Evolutionary conservation across 2,888 invertebrate species (phyloP), one percentile per base, ranked within the genome.

Genomic region (Caenorhabditis japonica): DNA sequence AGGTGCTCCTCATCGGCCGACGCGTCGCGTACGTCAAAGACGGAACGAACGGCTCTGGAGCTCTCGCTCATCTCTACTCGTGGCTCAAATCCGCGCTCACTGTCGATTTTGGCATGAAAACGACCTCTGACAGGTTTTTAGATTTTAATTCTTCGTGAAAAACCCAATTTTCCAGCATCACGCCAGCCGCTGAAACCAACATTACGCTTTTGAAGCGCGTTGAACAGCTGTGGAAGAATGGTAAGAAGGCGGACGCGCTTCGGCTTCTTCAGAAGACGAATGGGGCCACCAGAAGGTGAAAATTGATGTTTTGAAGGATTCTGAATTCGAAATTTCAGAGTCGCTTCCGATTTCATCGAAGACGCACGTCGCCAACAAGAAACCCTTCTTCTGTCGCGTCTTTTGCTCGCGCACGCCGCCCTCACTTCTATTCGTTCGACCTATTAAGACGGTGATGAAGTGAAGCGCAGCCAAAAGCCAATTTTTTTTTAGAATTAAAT

Each of bases 311-410:
- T n/a, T 39, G 15, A 19, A 36, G 36, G 41, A 10, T 30, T 41
- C 15, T 30, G 30, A 30, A 30, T 30, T 30, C 30, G 10, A 34
- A 30, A n/a, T 39, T 55, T 43, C 30, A 78, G 80, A 46, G 49
- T 78, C n/a, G 61, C 78, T 10, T 30, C 47, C 8, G 77, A 76
- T 34, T 77, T 79, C 60, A 74, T 76, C 58, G 46, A 58, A 15
- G 77, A 77, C 56, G 69, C 77, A 30, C 78, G 78, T 47, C 71
- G 77, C 25, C 79, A 77, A 4, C 78, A 81, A 36, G 80, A 81
- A 49, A 53, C 78, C 10, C 58, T 79, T 8, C 56, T 77, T 23
- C 49, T 79, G 4, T 53, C 75, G 4, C 74, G 79, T 27, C 68
- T 81, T 30, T 66, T 81, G 13, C 43, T 77, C 19, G 77, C 77